Conservation (phyloP, 2,888 invertebrate genomes). For the Eilema caniola region DNA sequence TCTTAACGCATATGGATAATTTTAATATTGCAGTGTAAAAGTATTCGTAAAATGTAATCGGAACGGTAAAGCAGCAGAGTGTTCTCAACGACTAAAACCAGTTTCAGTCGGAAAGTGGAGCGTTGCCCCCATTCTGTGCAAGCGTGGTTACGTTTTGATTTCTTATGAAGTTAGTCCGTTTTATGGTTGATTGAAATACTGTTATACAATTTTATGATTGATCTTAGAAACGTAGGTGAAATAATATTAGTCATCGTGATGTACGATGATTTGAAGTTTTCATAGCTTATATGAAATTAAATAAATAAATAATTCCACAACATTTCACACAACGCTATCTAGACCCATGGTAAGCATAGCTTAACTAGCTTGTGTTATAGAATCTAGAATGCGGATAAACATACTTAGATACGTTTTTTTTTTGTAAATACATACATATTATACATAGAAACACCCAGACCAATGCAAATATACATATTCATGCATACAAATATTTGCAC, state of each 20-base stretch:
- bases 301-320: no score
- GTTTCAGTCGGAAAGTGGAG: constrained; percentile 78
- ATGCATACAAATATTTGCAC: no score
- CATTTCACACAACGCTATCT: no score
- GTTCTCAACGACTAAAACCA: constrained; percentile 67
- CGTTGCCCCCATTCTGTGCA: constrained; percentile 77
- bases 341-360: no score
- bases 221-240: constrained; percentile 21
- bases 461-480: no score
- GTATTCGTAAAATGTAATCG: constrained; percentile 51
- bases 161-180: constrained; percentile 66
- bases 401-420: no score
- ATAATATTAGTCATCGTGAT: constrained; percentile 25
- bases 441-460: no score
- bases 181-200: constrained; percentile 61
- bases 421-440: no score
- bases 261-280: constrained; percentile 3
- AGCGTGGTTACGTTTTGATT: constrained; percentile 71
- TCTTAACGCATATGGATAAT: constrained; percentile 31
- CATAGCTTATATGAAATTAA: no score
- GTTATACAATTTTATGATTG: constrained; percentile 60
- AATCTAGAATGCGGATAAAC: no score
- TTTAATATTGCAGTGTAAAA: constrained; percentile 45
- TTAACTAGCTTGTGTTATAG: no score
- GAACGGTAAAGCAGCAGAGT: constrained; percentile 60